Conservation (phyloP, 1,140 invertebrate species). For the Lysiphlebus fabarum region DNA sequence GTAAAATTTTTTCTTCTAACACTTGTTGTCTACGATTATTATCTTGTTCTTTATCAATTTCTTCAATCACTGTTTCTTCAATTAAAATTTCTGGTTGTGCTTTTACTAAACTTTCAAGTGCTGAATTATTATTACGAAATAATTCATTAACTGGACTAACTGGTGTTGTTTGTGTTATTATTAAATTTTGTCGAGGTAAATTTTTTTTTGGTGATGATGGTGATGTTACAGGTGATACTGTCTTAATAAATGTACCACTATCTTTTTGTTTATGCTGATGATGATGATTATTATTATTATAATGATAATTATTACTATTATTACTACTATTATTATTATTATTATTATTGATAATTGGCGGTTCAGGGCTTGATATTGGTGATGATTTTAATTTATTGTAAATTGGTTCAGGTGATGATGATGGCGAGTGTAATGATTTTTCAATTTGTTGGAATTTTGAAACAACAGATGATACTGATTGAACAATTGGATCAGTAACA, state of each 20-base stretch:
- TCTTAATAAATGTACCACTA: conserved; percentile 37
- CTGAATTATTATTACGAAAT: no score
- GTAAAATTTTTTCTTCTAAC: not conserved
- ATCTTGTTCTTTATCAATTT: no score
- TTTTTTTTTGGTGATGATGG: conserved; percentile 41
- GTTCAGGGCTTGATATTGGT: conserved; percentile 40
- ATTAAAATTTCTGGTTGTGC: no score
- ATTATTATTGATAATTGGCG: conserved; percentile 5
- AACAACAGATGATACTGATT: conserved; percentile 49
- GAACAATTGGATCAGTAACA: conserved; percentile 44
- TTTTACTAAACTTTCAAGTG: no score
- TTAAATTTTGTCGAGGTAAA: conserved; percentile 24
- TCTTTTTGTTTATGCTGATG: conserved; percentile 22
- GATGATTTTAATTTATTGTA: conserved; percentile 43
- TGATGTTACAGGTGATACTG: conserved; percentile 34
- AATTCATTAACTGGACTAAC: no score
- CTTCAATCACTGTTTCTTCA: no score
- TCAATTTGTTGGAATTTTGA: conserved; percentile 52
- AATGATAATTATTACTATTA: not conserved
- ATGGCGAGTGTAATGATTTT: conserved; percentile 37
- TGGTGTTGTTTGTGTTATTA: not conserved
- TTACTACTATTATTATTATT: not conserved
- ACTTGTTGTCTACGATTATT: not conserved
- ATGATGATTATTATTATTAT: not conserved
- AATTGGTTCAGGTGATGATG: conserved; percentile 41